Percentiles rank a stretch among this genome's conserved stretches.
These are phyloP conservation scores for Macquaria australasica DNA, from an alignment of 2,113 vertebrate species.

Conservation along the genomic window DNA sequence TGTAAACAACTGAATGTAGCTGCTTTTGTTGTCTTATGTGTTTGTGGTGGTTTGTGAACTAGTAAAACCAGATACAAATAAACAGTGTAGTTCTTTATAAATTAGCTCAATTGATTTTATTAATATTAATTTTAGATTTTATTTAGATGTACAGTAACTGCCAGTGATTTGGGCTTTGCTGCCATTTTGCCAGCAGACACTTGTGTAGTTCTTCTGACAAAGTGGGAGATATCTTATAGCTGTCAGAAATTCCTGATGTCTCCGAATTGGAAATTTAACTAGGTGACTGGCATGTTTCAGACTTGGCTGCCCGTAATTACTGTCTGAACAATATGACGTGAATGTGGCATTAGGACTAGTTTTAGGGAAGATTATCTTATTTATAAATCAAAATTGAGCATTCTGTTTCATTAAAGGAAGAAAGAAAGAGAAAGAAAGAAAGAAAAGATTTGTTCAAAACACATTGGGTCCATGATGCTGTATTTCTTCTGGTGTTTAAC, in stretches of 20 bases:
- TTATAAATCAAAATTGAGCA: background rate
- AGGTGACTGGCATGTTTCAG: background rate
- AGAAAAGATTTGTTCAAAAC: background rate
- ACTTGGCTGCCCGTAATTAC: background rate
- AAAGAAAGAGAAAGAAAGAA: constrained; percentile 1
- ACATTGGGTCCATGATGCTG: background rate
- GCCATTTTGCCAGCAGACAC: background rate
- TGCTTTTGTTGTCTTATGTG: background rate
- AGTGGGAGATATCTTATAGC: background rate
- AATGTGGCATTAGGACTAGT: background rate
- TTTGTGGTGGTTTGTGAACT: background rate
- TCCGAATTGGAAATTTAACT: background rate
- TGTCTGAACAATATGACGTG: background rate
- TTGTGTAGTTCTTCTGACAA: no score
- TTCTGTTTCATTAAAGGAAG: background rate
- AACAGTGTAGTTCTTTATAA: background rate
- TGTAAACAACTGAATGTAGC: background rate
- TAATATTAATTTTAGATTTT: background rate
- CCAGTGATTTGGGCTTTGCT: background rate
- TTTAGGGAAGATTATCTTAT: background rate
- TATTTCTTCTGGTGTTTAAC: background rate
- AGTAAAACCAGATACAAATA: background rate
- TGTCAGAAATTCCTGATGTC: background rate
- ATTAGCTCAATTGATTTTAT: background rate
- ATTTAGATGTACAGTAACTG: background rate